A percentile compares a stretch with the other conserved stretches of the same genome.
These are phyloP conservation scores for Brotula barbata DNA, from an alignment of 2,797 vertebrate genomes.

Conservation along the genomic window DNA sequence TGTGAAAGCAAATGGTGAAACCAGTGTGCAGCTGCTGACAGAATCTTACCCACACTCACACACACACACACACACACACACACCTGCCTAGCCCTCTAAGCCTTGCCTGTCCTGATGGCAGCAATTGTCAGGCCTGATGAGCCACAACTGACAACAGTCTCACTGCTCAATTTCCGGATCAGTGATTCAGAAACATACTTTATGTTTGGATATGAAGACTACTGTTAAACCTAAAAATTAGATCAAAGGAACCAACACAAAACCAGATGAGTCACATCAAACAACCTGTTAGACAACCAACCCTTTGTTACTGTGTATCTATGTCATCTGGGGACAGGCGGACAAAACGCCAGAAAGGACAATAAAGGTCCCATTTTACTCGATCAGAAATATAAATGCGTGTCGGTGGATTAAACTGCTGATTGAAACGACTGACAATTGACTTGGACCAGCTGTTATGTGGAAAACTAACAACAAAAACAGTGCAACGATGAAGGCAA, in stretches of 20 bases:
- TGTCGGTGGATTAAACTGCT: too few species aligned
- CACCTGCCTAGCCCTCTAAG: background rate
- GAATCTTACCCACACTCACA: background rate
- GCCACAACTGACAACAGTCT: slow-evolving; percentile 25
- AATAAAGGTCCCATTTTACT: too few species aligned
- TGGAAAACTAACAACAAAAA: too few species aligned
- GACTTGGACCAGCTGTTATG: too few species aligned
- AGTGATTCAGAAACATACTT: background rate
- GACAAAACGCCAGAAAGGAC: too few species aligned
- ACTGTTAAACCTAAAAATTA: slow-evolving; percentile 3
- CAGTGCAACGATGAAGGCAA: background rate
- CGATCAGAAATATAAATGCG: background rate
- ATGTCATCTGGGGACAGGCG: slow-evolving; percentile 10
- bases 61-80: slow-evolving; percentile 5
- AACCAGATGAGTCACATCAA: background rate
- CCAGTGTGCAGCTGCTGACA: background rate
- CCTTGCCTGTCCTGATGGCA: slow-evolving; percentile 17
- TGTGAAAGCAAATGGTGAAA: background rate
- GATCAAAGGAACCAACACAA: slow-evolving; percentile 16
- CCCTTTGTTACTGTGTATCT: background rate
- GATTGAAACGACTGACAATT: too few species aligned
- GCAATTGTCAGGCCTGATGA: slow-evolving; percentile 46
- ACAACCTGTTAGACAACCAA: slow-evolving; percentile 3
- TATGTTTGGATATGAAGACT: slow-evolving; percentile 19
- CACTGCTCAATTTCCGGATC: slow-evolving; percentile 9